Base-by-base conservation (phyloP, 2,113 vertebrate genomes). In the Ginglymostoma cirratum region DNA sequence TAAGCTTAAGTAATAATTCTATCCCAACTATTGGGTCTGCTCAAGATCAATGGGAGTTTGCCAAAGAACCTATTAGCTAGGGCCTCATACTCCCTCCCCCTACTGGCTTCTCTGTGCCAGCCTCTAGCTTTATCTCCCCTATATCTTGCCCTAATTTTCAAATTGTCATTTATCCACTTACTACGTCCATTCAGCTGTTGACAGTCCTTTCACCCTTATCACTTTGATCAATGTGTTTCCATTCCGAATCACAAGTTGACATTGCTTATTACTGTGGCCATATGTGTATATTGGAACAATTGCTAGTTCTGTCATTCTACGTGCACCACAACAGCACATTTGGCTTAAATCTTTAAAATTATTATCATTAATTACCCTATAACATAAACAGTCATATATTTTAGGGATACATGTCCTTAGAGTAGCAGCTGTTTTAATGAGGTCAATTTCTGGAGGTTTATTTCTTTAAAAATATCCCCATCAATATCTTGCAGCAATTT, bases 21-120 rank as follows among this genome's bases (percentile, higher is more conserved):
- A 95, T 48, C 94, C 67, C 67, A 52, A 70, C 94, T 72, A 95
- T 95, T 95, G 94, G 69, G 67, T 30, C 94, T 95, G 94, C 67
- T 95, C 94, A 95, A n/a, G 94, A 95, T 95, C 94, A 95, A 52
- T 95, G 38, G 15, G n/a, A 15, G 69, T 72, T 95, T 95, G 94
- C 94, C 94, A 95, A 95, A 72, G 72, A 95, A 95, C 67, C 94
- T 95, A 95, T 95, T 52, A 70, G 42, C 67, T 17, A 34, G 69
- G 67, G 42, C 94, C 42, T 72, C 94, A 30, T 65, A 95, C 42
- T 72, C 42, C 67, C 24, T 95, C 72, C 27, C 14, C 24, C 67
- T 76, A 72, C 69, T 69, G 72, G 67, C 27, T 48, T 72, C 69
- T 34, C 38, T 66, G 61, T 76, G 69, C 67, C 69, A 72, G 45